phyloP scores from a whole-genome alignment of 2,888 invertebrate genomes.

The Polyommatus iphigenia region DNA sequence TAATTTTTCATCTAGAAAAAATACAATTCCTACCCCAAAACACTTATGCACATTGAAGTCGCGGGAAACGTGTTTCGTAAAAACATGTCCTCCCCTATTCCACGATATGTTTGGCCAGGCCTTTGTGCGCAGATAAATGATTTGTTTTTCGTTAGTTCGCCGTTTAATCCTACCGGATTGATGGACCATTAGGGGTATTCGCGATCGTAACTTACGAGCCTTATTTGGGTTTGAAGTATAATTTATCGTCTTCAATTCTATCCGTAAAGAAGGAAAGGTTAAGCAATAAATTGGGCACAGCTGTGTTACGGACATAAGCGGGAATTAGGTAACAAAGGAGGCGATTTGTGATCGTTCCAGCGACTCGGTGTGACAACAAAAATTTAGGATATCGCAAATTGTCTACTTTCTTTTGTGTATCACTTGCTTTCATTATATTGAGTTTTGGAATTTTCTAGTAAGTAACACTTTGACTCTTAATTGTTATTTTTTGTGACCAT shows the following conservation, averaged over 20 bases:
- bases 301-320: slow-evolving; percentile 73
- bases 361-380: slow-evolving; percentile 47
- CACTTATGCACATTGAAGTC: background rate
- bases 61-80: background rate
- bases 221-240: slow-evolving; percentile 79
- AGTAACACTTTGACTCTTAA: no score
- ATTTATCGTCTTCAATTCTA: slow-evolving; percentile 79
- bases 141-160: slow-evolving; percentile 35
- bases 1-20: no score
- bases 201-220: slow-evolving; percentile 68
- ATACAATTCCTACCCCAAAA: background rate
- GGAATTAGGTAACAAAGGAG: slow-evolving; percentile 73
- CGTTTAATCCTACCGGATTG: slow-evolving; percentile 68
- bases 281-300: slow-evolving; percentile 71
- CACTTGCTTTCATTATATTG: slow-evolving; percentile 33
- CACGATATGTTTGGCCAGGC: background rate
- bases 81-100: background rate
- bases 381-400: slow-evolving; percentile 41
- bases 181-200: slow-evolving; percentile 69
- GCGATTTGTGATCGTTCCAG: slow-evolving; percentile 64
- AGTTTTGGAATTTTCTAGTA: background rate
- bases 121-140: slow-evolving; percentile 10
- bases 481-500: no score
- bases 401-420: slow-evolving; percentile 39
- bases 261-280: slow-evolving; percentile 73